Evolutionary conservation across 37 sponge, comb jelly and placozoan species (phyloP), one percentile per base, ranked within the genome.

Genomic region (Tethya wilhelma): DNA sequence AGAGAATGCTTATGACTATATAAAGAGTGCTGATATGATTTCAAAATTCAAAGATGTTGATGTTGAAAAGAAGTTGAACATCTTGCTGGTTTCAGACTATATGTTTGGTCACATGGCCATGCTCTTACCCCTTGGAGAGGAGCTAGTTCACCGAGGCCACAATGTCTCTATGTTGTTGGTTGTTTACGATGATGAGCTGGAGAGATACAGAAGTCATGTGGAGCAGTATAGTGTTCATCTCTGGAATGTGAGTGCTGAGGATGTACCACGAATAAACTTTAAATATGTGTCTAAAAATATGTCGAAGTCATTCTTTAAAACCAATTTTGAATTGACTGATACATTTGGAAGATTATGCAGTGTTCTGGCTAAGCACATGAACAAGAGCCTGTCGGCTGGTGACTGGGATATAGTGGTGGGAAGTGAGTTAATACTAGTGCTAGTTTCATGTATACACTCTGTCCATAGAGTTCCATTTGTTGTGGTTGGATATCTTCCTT

Each of bases 91-190:
- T 19, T 44, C 82, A 29, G 12, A 31, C 6, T 67, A 64, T 0
- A 0, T 23, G 12, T 1, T 69, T 1, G 80, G 90, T 20, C 90
- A 89, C 36, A 19, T 64, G 0, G 34, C 23, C n/a, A 73, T 75
- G 0, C 11, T 74, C 19, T 63, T 84, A 0, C 37, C 45, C 34
- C 69, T 89, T 22, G 90, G 74, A 56, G 85, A 89, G 30, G 80
- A 84, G 46, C 70, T 89, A 56, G 66, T 79, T 58, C 31, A 38
- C 0, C 43, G 85, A n/a, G 85, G 85, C 1, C 90, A 89, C 85
- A 84, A 79, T n/a, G 85, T 84, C 1, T 79, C 90, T 6, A 9
- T 89, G 33, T 71, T 62, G 33, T 20, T 71, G 33, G 65, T 34
- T 64, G 37, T 64, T 4, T 34, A 7, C 36, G 36, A 64, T 3